Base-by-base conservation (phyloP, 23 tunicate genomes). In the Diplosoma virens region DNA sequence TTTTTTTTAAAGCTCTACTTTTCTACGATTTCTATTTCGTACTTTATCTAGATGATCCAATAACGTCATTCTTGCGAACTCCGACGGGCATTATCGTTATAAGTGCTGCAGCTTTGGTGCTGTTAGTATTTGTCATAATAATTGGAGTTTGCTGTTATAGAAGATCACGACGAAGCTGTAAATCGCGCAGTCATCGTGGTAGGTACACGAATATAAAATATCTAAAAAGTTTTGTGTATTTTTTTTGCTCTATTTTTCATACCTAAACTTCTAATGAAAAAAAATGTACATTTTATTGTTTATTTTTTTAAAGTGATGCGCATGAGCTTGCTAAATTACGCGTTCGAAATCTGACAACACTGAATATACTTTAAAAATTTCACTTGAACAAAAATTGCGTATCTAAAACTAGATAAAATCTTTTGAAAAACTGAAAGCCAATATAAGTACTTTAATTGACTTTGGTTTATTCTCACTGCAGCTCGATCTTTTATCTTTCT, bases 401-500 rank as follows among this genome's bases (percentile, higher is more conserved):
- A 45, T 9, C 52, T n/a, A n/a, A n/a, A n/a, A n/a, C n/a, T n/a
- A n/a, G 52, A 9, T 11, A 45, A 45, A 45, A 9, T 45, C 16
- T 45, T 11, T 45, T 11, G 52, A 11, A 45, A 45, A 9, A 45
- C 11, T 16, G 65, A 58, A 23, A 14, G 26, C 35, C 71, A 25
- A 25, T 65, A 25, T 28, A 11, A 6, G 11, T 25, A 6, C 11
- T 5, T 65, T 65, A 2, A 74, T 66, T 74, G 54, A 74, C 45
- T 2, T 45, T 79, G 47, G 24, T 41, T 27, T 80, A 24, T 82
- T 71, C 58, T 71, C 78, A 73, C 76, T 46, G 66, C 86, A 87
- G 94, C 81, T 66, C 94, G 94, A 3, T 80, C 94, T 32, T 80
- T 87, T 86, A 87, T 86, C 82, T 87, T 87, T 47, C 75, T 86